phyloP scores from a whole-genome alignment of 2,797 vertebrate species.

The Sebastes glaucus region DNA sequence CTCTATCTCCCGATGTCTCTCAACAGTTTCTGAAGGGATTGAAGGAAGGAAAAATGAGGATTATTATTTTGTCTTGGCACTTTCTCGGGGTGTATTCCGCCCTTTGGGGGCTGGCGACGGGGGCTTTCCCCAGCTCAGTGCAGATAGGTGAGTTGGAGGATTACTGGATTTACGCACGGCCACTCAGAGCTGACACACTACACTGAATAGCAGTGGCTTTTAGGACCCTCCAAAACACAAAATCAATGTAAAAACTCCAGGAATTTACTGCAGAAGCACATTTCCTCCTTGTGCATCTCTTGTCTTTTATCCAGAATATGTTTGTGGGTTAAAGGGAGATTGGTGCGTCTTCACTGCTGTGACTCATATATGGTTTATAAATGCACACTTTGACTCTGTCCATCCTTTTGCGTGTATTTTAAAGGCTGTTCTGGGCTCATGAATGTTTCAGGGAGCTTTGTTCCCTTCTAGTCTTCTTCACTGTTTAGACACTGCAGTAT shows the following conservation, averaged over 20 bases:
- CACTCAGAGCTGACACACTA: constrained; percentile 40
- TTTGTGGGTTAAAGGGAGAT: background rate
- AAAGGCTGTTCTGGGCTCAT: constrained; percentile 58
- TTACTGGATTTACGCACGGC: constrained; percentile 61
- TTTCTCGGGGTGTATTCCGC: constrained; percentile 96
- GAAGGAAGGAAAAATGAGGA: constrained; percentile 94
- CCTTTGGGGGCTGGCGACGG: constrained; percentile 94
- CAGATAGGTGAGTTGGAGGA: constrained; percentile 93
- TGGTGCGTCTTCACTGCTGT: background rate
- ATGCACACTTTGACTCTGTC: constrained; percentile 1
- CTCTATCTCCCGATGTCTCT: constrained; percentile 91
- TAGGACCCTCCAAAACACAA: constrained; percentile 7
- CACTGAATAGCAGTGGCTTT: constrained; percentile 23
- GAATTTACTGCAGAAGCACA: background rate
- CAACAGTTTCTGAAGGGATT: constrained; percentile 87
- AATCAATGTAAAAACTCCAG: background rate
- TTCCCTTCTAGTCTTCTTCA: constrained; percentile 61
- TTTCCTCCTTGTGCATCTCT: background rate
- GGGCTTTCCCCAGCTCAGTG: constrained; percentile 99
- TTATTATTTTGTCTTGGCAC: constrained; percentile 90
- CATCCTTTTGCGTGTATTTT: constrained; percentile 36
- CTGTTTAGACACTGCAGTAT: constrained; percentile 79
- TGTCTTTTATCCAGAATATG: background rate
- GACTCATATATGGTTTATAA: constrained; percentile 12
- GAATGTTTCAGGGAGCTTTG: constrained; percentile 73